These are phyloP conservation scores for Acanthosepion lycidas DNA, from an alignment of 2,888 invertebrate genomes.

Conservation along the genomic window DNA sequence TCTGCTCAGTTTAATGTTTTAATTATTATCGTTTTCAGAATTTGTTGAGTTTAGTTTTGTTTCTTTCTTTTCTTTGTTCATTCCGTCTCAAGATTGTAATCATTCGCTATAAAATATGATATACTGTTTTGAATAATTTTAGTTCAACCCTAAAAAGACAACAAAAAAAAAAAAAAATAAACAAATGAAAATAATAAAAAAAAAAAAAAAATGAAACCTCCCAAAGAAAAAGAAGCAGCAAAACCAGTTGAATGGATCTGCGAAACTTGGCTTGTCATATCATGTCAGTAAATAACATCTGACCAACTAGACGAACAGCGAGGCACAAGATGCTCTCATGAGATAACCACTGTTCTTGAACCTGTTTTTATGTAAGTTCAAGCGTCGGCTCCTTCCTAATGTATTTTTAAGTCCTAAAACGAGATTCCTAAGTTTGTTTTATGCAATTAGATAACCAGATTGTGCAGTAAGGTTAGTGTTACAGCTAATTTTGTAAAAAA, in stretches of 20 bases:
- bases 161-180: neutral
- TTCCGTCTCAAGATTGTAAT: slow-evolving; percentile 5
- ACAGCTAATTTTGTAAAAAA: neutral
- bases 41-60: neutral
- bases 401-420: slow-evolving; percentile 22
- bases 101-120: slow-evolving; percentile 33
- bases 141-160: neutral
- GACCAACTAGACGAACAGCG: neutral
- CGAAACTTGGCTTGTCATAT: slow-evolving; percentile 11
- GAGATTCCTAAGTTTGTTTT: neutral
- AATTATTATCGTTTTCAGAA: neutral
- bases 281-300: neutral
- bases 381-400: neutral
- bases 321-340: slow-evolving; percentile 33
- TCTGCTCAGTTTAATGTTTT: neutral
- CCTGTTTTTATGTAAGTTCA: slow-evolving; percentile 17
- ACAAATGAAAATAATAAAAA: neutral
- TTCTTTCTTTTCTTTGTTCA: neutral
- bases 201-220: neutral
- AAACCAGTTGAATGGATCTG: neutral
- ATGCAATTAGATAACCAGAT: slow-evolving; percentile 22
- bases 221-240: neutral
- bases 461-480: neutral
- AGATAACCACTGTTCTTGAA: neutral
- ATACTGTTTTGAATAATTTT: slow-evolving; percentile 33